Percentiles rank a stretch among this genome's conserved stretches.
Conservation (phyloP, 1,140 invertebrate species). For the Oscheius sp. region DNA sequence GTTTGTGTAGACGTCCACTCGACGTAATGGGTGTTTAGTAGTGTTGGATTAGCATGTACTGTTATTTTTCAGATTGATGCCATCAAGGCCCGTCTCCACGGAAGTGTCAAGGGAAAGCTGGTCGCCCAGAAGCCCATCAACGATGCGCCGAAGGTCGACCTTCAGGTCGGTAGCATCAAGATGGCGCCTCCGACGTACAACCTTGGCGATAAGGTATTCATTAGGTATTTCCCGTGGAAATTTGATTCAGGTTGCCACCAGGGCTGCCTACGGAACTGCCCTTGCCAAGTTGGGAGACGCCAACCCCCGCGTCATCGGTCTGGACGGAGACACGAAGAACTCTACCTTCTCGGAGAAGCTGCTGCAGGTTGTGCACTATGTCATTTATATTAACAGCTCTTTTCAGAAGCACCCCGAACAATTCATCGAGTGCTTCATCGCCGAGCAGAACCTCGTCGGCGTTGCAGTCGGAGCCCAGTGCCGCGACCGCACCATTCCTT, state of each 20-base stretch:
- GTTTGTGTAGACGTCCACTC: constrained; percentile 43
- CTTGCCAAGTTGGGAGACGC: constrained; percentile 80
- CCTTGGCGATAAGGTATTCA: constrained; percentile 63
- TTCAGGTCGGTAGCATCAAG: constrained; percentile 71
- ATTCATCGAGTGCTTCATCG: constrained; percentile 96
- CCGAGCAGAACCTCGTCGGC: constrained; percentile 92
- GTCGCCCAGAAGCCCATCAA: constrained; percentile 70
- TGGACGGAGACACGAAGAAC: constrained; percentile 85
- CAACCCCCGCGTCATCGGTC: constrained; percentile 72
- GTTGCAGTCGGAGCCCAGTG: constrained; percentile 78
- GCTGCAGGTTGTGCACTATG: constrained; percentile 64
- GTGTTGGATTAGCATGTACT: not conserved
- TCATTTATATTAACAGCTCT: constrained; percentile 60
- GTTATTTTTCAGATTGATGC: constrained; percentile 65
- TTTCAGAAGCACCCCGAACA: constrained; percentile 73
- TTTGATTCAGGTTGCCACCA: constrained; percentile 75
- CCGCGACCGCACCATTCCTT: constrained; percentile 57
- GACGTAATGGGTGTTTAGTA: not conserved
- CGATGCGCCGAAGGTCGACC: constrained; percentile 70
- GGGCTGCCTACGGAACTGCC: constrained; percentile 88
- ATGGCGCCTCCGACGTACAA: constrained; percentile 83
- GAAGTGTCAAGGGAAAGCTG: constrained; percentile 68
- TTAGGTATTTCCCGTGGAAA: not conserved
- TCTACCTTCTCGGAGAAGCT: constrained; percentile 94
- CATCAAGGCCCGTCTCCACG: constrained; percentile 68